Evolutionary conservation across 2,113 vertebrate species (phyloP).

Genomic region (Mandrillus leucophaeus): DNA sequence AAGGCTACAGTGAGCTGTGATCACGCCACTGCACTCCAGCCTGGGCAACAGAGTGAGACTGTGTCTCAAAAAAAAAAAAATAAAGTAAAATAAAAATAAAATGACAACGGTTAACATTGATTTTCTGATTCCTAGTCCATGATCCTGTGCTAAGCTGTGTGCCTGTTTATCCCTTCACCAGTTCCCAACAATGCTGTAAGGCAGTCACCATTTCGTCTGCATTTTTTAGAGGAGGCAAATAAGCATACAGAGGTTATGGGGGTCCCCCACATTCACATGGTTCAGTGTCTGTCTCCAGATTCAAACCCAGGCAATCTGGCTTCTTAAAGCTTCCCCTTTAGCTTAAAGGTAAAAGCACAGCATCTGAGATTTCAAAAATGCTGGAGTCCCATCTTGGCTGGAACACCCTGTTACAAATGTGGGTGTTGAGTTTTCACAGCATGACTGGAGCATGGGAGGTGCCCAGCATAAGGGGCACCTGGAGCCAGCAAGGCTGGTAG

Average conservation of each 20-base stretch:
- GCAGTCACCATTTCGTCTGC: neutral
- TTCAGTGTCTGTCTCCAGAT: neutral
- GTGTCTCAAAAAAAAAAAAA: too few relatives aligned
- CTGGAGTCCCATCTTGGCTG: too few relatives aligned
- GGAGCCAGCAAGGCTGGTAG: neutral
- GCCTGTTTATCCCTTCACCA: neutral
- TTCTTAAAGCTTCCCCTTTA: neutral
- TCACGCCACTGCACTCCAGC: too few relatives aligned
- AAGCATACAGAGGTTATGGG: neutral
- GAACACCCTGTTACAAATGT: neutral
- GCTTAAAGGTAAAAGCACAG: neutral
- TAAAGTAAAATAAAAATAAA: neutral
- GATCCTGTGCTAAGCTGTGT: neutral
- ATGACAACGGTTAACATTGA: neutral
- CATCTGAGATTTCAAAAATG: neutral
- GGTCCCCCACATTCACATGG: neutral
- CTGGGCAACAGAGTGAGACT: too few relatives aligned
- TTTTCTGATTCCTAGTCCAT: neutral
- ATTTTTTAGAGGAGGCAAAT: neutral
- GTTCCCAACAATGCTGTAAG: neutral
- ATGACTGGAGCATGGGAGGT: fast-evolving
- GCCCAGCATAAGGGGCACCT: neutral
- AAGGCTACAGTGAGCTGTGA: too few relatives aligned
- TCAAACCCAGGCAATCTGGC: neutral
- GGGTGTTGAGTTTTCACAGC: neutral